phyloP scores from a whole-genome alignment of 1,140 invertebrate genomes.

The Harlomillsia oculata region DNA sequence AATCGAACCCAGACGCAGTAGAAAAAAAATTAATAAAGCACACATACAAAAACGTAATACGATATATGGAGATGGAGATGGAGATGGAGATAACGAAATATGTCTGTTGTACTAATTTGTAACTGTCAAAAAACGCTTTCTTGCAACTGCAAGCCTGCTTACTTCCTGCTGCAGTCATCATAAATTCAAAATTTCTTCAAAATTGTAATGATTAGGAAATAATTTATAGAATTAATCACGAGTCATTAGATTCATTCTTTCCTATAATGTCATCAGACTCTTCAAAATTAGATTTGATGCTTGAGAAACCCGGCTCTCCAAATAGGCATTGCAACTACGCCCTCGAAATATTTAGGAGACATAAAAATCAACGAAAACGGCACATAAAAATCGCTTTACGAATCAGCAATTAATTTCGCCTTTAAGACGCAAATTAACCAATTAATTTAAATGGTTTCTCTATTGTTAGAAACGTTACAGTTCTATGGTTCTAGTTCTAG shows the following conservation, averaged over 20 bases:
- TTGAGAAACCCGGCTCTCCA: background rate
- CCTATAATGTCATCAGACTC: conserved; percentile 25
- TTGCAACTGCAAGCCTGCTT: too few species aligned
- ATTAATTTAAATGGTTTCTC: background rate
- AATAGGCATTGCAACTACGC: too few species aligned
- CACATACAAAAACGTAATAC: too few species aligned
- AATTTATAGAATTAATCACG: conserved; percentile 29
- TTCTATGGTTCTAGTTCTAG: background rate
- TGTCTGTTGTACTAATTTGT: too few species aligned
- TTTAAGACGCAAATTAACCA: background rate
- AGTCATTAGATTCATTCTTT: conserved; percentile 28
- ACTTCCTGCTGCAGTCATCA: too few species aligned
- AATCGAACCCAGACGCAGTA: too few species aligned
- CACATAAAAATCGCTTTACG: background rate
- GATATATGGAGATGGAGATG: too few species aligned
- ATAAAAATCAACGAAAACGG: conserved; percentile 2
- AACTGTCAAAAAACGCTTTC: conserved; percentile 8
- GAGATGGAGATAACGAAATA: too few species aligned
- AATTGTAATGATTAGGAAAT: too few species aligned
- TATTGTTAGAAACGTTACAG: background rate
- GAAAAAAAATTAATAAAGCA: too few species aligned
- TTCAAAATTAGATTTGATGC: conserved; percentile 27
- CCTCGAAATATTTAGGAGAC: background rate
- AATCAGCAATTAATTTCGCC: background rate
- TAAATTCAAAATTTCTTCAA: too few species aligned